Base-by-base conservation (phyloP, 2,113 vertebrate species). In the Engraulis encrasicolus region DNA sequence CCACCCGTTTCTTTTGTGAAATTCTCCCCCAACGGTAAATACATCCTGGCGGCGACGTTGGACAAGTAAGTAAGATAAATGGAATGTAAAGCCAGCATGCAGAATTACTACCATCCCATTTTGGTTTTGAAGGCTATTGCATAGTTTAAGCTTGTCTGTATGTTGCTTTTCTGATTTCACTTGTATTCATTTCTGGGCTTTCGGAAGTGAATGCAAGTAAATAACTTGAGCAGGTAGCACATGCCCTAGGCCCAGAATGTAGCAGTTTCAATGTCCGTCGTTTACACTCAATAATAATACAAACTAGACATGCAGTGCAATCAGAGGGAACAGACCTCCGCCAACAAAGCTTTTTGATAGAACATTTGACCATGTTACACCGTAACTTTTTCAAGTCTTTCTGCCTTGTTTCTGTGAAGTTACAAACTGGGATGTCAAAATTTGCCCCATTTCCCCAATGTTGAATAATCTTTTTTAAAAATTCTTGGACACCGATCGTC, bases 1-100 rank as follows among this genome's bases (percentile, higher is more conserved):
- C 98, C 98, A 1, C 98, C 98, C 0, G 98, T 99, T 91, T 99
- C 98, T 0, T 99, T 99, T 45, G 98, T 99, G 89, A 99, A 99
- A 88, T 99, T 99, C 89, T 99, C 98, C 14, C 98, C 98, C 11
- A 99, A 99, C 0, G 98, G 98, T 88, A 99, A 99, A 92, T 99
- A 99, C 91, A 99, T 99, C 85, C 89, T 99, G 92, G 98, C 98
- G 2, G 98, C 98, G 1, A 99, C 98, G 31, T 92, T 99, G 94
- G 98, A 99, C 89, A 99, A 99, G 98, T 99, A 90, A 94, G 98
- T 95, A 19, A 45, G 9, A 5, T 45, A 31, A 11, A 14, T 31
- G 4, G 50, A 38, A n/a, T 71, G 12, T 18, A 15, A 71, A 31
- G 27, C 27, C 61, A 71, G 12, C 20, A 61, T 61, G 58, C 7